Evolutionary conservation across 2,888 invertebrate genomes (phyloP).

Genomic region (Bhutanitis thaidina): DNA sequence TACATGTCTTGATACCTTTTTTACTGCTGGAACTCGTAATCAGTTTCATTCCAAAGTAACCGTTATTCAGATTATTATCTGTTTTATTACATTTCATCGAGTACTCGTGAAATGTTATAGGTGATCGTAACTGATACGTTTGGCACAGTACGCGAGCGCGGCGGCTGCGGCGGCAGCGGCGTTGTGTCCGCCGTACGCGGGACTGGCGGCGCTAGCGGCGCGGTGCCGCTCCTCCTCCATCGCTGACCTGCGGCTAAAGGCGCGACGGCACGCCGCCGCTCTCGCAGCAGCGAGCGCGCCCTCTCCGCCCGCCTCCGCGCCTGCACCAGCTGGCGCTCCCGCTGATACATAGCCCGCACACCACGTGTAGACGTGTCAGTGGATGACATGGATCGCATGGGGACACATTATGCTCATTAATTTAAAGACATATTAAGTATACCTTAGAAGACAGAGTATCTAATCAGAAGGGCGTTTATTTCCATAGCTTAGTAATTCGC

Average conservation of each 20-base stretch:
- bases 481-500: too few relatives aligned
- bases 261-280: conserved; percentile 95
- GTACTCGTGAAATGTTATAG: too few relatives aligned
- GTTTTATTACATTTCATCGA: too few relatives aligned
- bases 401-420: too few relatives aligned
- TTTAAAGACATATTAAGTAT: too few relatives aligned
- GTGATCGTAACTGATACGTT: too few relatives aligned
- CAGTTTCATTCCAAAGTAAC: too few relatives aligned
- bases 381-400: conserved; percentile 18
- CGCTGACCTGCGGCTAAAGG: conserved; percentile 95
- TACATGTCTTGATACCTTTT: too few relatives aligned
- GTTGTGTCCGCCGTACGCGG: conserved; percentile 83
- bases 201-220: conserved; percentile 89
- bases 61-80: too few relatives aligned
- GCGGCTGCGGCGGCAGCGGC: conserved; percentile 81
- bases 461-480: too few relatives aligned
- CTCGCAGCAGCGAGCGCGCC: conserved; percentile 81
- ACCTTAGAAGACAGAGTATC: too few relatives aligned
- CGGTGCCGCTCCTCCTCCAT: conserved; percentile 95
- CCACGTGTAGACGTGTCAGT: conserved; percentile 10
- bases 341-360: conserved; percentile 55
- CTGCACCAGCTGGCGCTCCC: conserved; percentile 46
- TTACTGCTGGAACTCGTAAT: too few relatives aligned
- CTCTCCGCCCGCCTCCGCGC: conserved; percentile 38
- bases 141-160: conserved; percentile 64